Percentiles rank a stretch among this genome's conserved stretches.
These are phyloP conservation scores for Charina bottae DNA, from an alignment of 2,113 vertebrate species.

Conservation along the genomic window DNA sequence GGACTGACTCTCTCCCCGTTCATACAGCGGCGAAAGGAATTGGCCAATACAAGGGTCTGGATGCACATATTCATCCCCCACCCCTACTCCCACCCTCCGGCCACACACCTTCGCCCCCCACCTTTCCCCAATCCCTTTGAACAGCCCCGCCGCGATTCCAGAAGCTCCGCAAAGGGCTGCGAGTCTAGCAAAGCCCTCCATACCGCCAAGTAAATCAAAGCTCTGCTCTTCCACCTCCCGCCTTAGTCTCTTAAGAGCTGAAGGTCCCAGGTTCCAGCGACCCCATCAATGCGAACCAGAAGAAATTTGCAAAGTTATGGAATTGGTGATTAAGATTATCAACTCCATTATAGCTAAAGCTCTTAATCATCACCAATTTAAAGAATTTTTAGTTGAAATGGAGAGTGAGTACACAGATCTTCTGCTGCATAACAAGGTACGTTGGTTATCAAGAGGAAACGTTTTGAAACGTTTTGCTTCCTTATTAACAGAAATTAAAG, in stretches of 20 bases:
- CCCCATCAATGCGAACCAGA: too few relatives aligned
- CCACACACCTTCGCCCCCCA: conserved; percentile 23
- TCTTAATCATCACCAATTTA: too few relatives aligned
- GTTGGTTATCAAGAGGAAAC: too few relatives aligned
- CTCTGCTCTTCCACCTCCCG: conserved; percentile 76
- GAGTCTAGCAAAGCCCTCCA: conserved; percentile 70
- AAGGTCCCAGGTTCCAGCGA: too few relatives aligned
- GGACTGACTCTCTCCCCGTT: conserved; percentile 61
- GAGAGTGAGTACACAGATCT: too few relatives aligned
- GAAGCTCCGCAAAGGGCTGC: conserved; percentile 63
- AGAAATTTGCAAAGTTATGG: too few relatives aligned
- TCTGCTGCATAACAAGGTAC: too few relatives aligned
- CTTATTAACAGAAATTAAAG: too few relatives aligned
- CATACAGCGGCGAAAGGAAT: conserved; percentile 73
- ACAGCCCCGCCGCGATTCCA: conserved; percentile 65
- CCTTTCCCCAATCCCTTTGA: conserved; percentile 40
- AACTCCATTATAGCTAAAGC: too few relatives aligned
- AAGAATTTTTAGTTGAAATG: too few relatives aligned
- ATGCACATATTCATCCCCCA: conserved; percentile 58
- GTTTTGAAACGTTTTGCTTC: too few relatives aligned
- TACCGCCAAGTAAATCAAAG: conserved; percentile 78
- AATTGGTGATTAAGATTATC: too few relatives aligned
- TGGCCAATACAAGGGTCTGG: conserved; percentile 60
- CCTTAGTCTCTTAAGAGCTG: conserved; percentile 76
- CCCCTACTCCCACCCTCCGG: conserved; percentile 56